Conservation (phyloP, 2,113 vertebrate species). For the Cygnus buccinator region DNA sequence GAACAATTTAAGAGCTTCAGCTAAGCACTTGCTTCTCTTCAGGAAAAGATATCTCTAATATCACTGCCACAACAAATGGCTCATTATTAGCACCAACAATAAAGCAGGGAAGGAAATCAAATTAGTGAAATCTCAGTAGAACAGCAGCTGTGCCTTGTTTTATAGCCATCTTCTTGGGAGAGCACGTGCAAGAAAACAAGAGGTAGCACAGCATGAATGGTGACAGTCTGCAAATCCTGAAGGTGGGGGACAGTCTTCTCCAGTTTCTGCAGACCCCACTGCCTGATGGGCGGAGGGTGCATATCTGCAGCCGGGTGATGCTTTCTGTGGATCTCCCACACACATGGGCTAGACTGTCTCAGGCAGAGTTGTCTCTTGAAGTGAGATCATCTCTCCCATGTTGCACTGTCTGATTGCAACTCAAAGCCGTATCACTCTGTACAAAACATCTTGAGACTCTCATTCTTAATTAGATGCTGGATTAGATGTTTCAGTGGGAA, state of each 20-base stretch:
- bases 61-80: not conserved
- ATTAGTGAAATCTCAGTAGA: not conserved
- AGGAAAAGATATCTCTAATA: not conserved
- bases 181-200: not conserved
- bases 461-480: not conserved
- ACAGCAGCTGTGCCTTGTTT: not conserved
- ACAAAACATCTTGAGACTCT: not conserved
- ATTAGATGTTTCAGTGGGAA: not conserved
- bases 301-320: not conserved
- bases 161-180: not conserved
- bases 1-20: not conserved
- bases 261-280: not conserved
- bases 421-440: not conserved
- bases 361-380: accelerated
- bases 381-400: not conserved
- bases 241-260: not conserved
- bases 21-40: not conserved
- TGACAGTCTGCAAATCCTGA: not conserved
- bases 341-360: not conserved
- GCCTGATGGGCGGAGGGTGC: not conserved
- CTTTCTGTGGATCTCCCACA: not conserved
- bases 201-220: accelerated
- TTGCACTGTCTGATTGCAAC: not conserved
- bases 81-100: not conserved
- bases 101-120: not conserved